Percentiles rank a stretch among this genome's conserved stretches.
phyloP scores from a whole-genome alignment of 1,140 invertebrate genomes.

The Eriocheir sinensis region DNA sequence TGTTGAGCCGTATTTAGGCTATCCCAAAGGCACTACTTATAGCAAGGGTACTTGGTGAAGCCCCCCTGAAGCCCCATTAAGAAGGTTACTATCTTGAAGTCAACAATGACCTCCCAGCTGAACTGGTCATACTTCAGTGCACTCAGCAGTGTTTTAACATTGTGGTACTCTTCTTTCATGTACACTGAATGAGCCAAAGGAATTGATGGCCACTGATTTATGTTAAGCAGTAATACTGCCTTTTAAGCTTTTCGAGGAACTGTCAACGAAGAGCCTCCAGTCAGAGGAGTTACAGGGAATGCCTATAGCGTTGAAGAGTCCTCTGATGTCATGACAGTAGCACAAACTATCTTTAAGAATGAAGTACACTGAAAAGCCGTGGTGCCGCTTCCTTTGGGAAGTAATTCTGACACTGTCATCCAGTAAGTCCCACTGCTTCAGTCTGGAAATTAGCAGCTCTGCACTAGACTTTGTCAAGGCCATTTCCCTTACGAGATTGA shows the following conservation, averaged over 20 bases:
- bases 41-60: no score
- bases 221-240: no score
- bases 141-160: no score
- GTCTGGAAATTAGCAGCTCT: constrained; percentile 17
- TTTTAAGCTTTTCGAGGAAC: neutral
- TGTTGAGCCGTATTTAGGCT: neutral
- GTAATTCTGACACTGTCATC: constrained; percentile 30
- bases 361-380: no score
- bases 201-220: no score
- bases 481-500: no score
- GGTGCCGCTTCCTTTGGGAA: no score
- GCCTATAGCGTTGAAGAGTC: neutral
- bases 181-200: no score
- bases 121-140: constrained; percentile 6
- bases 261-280: constrained; percentile 36
- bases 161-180: no score
- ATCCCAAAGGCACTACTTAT: constrained; percentile 4
- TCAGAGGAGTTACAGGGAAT: constrained; percentile 8
- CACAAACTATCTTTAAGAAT: neutral
- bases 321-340: neutral
- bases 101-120: neutral
- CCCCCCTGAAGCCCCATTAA: no score
- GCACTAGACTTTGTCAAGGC: neutral
- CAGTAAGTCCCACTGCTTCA: neutral
- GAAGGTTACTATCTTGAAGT: no score